Evolutionary conservation across 2,797 vertebrate genomes (phyloP).

Genomic region (Sebastes matsubarae): DNA sequence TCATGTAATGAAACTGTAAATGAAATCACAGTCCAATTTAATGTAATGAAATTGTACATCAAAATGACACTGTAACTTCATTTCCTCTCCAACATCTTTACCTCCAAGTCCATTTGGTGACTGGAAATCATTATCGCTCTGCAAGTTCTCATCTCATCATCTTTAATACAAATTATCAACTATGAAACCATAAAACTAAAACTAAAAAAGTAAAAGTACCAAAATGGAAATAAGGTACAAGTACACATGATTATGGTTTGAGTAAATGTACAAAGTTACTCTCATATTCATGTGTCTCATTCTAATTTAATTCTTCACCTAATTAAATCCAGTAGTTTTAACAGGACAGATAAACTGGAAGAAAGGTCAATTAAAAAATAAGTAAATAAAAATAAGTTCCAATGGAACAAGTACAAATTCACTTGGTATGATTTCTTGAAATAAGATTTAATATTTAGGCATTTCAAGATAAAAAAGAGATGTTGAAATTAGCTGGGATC

Average conservation of each 20-base stretch:
- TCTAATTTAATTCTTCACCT: neutral
- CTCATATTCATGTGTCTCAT: neutral
- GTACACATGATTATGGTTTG: neutral
- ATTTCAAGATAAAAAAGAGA: too few species aligned
- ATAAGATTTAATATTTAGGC: too few species aligned
- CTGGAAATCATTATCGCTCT: neutral
- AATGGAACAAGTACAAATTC: too few species aligned
- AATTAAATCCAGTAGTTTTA: neutral
- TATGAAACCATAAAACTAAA: neutral
- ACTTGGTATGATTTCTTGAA: too few species aligned
- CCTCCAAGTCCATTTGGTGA: neutral
- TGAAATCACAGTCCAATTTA: conserved; percentile 4
- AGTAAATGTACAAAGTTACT: neutral
- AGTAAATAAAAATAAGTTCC: too few species aligned
- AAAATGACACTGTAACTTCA: neutral
- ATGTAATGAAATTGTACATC: conserved; percentile 14
- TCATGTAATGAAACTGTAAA: conserved; percentile 20
- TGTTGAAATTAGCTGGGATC: too few species aligned
- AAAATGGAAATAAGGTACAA: neutral
- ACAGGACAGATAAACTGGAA: neutral
- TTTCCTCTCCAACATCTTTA: neutral
- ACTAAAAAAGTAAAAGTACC: neutral
- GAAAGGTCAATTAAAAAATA: too few species aligned
- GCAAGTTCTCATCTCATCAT: neutral
- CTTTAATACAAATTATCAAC: neutral